These are phyloP conservation scores for Pogona vitticeps DNA, from an alignment of 2,113 vertebrate species.

Conservation along the genomic window DNA sequence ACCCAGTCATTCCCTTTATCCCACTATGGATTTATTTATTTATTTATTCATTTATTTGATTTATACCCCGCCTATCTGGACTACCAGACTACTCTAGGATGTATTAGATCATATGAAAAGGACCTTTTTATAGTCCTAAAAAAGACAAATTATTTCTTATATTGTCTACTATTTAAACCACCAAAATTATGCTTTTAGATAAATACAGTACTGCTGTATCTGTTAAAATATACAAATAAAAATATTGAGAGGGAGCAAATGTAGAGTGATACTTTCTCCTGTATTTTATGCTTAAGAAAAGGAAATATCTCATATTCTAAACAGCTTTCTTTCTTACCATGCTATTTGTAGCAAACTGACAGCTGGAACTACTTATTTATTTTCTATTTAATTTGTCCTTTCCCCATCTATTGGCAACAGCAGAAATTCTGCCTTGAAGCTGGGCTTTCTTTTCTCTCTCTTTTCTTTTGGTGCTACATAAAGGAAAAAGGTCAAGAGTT, in stretches of 20 bases:
- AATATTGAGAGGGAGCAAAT: not conserved
- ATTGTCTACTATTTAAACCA: not conserved
- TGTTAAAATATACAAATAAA: not conserved
- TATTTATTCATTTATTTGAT: too few species aligned
- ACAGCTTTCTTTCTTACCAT: slow-evolving; percentile 34
- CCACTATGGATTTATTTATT: too few species aligned
- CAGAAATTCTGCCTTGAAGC: slow-evolving; percentile 25
- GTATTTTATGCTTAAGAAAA: not conserved
- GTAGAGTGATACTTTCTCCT: not conserved
- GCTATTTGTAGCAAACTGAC: slow-evolving; percentile 36
- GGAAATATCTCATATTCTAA: slow-evolving; percentile 30
- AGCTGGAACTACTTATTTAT: slow-evolving; percentile 32
- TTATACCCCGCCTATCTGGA: too few species aligned
- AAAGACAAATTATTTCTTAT: not conserved
- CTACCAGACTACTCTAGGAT: too few species aligned
- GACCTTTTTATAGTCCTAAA: not conserved
- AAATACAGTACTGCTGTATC: too few species aligned
- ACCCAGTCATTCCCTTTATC: too few species aligned
- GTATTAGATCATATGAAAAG: not conserved
- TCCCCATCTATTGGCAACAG: slow-evolving; percentile 41
- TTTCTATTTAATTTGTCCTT: slow-evolving; percentile 67
- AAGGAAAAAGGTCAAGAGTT: slow-evolving; percentile 46
- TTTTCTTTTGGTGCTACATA: slow-evolving; percentile 24
- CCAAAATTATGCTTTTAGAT: not conserved
- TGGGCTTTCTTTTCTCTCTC: not conserved